Base-by-base conservation (phyloP, 2,113 vertebrate genomes). In the Crotalus helleri region DNA sequence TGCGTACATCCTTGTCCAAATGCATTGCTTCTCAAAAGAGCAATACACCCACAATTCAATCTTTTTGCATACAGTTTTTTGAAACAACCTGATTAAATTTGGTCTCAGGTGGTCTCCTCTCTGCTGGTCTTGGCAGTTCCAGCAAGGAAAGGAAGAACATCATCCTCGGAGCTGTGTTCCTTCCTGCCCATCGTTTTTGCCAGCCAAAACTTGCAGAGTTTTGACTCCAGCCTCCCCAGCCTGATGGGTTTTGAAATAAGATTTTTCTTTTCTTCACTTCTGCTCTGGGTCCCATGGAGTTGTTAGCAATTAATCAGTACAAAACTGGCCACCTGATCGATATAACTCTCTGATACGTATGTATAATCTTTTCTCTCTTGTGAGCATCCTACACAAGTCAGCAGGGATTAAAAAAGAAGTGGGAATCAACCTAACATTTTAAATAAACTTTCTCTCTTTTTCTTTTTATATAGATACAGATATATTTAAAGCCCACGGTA, bases 401-500 rank as follows among this genome's bases (percentile, higher is more conserved):
- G 12, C 23, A 39, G 5, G 2, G 23, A 24, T 39, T 26, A 19
- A 9, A 8, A 10, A 21, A 81, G 23, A 0, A 8, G 2, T 23
- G 53, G 39, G 0, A 12, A 58, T 59, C 19, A 54, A 61, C 4
- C 69, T 49, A 49, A 17, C 54, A 1, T 85, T 90, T 92, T 51
- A 8, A 4, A 57, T 91, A 58, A n/a, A 51, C 39, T 46, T 23
- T 39, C 55, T 13, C 21, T 44, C 33, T 44, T 39, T 81, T 39
- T 81, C 74, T 81, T 7, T 81, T 39, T 39, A 81, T 81, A 81
- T 81, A 81, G 74, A 8, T 44, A 39, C 19, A 39, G 69, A 74
- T 81, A 81, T 81, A 24, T 1, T 90, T n/a, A 3, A 0, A 0
- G 0, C 17, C 2, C 9, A 0, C 4, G 88, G 0, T 0, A 0